Evolutionary conservation across 1,140 invertebrate genomes (phyloP).

Genomic region (Sitobion miscanthi): DNA sequence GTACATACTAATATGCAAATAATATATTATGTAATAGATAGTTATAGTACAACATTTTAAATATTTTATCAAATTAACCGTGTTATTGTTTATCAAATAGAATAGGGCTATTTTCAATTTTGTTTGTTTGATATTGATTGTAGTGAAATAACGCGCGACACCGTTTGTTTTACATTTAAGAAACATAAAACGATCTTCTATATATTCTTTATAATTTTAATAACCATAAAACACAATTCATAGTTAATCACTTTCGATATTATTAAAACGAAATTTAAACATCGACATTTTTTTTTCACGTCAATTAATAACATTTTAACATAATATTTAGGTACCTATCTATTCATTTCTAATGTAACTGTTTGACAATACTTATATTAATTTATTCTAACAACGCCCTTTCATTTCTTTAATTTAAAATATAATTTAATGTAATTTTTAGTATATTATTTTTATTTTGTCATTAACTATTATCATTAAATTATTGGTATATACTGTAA

Average conservation of each 20-base stretch:
- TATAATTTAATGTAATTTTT: not conserved
- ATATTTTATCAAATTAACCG: not conserved
- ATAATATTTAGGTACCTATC: too few relatives aligned
- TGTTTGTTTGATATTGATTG: not conserved
- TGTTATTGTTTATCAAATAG: not conserved
- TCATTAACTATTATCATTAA: not conserved
- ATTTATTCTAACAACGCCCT: not conserved
- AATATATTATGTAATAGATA: not conserved
- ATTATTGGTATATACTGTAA: not conserved
- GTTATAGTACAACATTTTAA: not conserved
- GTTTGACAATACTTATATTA: too few relatives aligned
- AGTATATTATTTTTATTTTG: not conserved
- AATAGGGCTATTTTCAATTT: not conserved
- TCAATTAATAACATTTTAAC: not conserved
- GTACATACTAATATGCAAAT: not conserved
- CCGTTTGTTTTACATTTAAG: too few relatives aligned
- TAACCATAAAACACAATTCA: not conserved
- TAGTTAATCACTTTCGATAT: too few relatives aligned
- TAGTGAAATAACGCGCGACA: too few relatives aligned
- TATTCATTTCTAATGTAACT: too few relatives aligned
- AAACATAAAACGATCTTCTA: too few relatives aligned
- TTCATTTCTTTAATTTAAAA: not conserved
- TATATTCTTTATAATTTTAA: not conserved
- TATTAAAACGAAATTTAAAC: too few relatives aligned
- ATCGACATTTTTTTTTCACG: too few relatives aligned